Evolutionary conservation across 2,797 vertebrate genomes (phyloP), one percentile per base, ranked within the genome.

Genomic region (Scomberomorus guttatus): DNA sequence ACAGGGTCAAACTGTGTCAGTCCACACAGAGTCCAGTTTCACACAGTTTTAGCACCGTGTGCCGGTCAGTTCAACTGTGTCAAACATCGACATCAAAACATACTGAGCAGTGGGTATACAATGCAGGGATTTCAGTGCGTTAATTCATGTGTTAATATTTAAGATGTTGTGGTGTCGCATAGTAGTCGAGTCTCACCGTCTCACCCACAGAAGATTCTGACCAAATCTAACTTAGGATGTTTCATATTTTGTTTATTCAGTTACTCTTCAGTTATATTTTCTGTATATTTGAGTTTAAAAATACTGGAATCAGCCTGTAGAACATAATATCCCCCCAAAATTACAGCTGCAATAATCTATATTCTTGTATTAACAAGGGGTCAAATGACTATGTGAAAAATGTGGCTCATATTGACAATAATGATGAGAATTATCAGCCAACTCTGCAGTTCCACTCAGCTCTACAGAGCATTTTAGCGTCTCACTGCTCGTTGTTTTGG

Each of bases 1-100:
- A 32, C n/a, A 14, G 24, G 62, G 75, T 84, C 73, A 66, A 39
- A 48, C 60, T 34, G 64, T 54, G 54, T 44, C 77, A 5, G 42
- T 48, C 15, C 25, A 60, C 66, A 29, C 6, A 22, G 51, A 66
- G 48, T 79, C 52, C 66, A 72, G 70, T 59, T 67, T 77, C 17
- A 59, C 27, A 42, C 67, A 50, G 20, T 46, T 52, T 46, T 54
- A 63, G 56, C 58, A 64, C 13, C 29, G 13, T 50, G n/a, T 24
- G 18, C 24, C 39, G 14, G 46, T 4, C n/a, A 50, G 13, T 50
- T 44, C 51, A 46, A 58, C 2, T 18, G 48, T 1, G 44, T 69
- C 42, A 55, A 39, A 69, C 24, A 48, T 48, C 20, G 32, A 44
- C 14, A 32, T 64, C 1, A 37, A 71, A 48, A 52, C 34, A 50